Conservation (phyloP, 2,888 invertebrate species). For the Ectobius pallidus region DNA sequence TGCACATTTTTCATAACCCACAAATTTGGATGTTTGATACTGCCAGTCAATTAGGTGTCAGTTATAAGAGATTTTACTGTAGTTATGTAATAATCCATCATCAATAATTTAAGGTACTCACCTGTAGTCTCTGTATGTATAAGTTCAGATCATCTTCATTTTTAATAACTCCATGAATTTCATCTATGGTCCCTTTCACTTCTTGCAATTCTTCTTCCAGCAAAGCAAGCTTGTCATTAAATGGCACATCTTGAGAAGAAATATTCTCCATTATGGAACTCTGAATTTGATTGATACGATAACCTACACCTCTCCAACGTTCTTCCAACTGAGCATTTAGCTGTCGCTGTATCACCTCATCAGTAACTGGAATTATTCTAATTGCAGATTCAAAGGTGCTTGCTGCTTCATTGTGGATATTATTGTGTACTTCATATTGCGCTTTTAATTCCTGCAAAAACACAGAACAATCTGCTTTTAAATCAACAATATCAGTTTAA, state of each 20-base stretch:
- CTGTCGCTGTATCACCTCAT: constrained; percentile 81
- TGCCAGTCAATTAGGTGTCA: no score
- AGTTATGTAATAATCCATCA: no score
- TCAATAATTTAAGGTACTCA: no score
- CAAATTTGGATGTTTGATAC: no score
- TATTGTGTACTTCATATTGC: constrained; percentile 83
- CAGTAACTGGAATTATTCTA: constrained; percentile 79
- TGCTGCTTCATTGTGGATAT: constrained; percentile 74
- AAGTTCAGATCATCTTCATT: constrained; percentile 82
- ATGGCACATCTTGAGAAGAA: constrained; percentile 74
- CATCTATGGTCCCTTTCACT: constrained; percentile 70
- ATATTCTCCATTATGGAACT: constrained; percentile 58
- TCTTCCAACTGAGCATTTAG: constrained; percentile 79
- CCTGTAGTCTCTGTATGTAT: constrained; percentile 79
- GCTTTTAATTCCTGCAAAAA: constrained; percentile 75
- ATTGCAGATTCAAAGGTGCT: constrained; percentile 77
- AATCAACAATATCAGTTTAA: no score
- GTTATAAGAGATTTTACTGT: no score
- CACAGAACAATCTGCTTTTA: no score
- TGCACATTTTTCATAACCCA: no score
- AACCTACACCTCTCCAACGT: constrained; percentile 72
- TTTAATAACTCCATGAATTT: constrained; percentile 78
- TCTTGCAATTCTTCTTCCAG: constrained; percentile 80
- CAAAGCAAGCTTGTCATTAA: constrained; percentile 74
- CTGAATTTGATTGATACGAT: constrained; percentile 58